A percentile compares a stretch with the other conserved stretches of the same genome.
Evolutionary conservation across 2,888 invertebrate species (phyloP).

Genomic region (Plutella xylostella): DNA sequence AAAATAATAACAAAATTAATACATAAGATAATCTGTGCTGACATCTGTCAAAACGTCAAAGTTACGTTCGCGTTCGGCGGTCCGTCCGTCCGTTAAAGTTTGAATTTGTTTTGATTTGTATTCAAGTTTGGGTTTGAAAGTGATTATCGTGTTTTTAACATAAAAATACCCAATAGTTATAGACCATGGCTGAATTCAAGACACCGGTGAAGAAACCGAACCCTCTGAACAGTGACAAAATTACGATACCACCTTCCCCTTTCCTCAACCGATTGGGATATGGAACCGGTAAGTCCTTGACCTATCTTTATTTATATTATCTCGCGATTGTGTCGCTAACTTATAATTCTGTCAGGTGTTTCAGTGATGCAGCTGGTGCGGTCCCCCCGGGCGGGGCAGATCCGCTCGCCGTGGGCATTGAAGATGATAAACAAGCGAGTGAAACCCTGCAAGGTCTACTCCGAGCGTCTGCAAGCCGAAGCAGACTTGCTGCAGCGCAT

Average conservation of each 20-base stretch:
- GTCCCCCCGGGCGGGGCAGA: slow-evolving; percentile 75
- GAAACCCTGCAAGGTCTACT: slow-evolving; percentile 50
- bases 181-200: slow-evolving; percentile 49
- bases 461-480: slow-evolving; percentile 75
- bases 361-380: slow-evolving; percentile 81
- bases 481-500: slow-evolving; percentile 76
- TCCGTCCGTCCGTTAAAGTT: no score
- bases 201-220: slow-evolving; percentile 51
- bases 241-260: slow-evolving; percentile 78
- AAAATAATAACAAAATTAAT: no score
- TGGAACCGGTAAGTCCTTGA: slow-evolving; percentile 73
- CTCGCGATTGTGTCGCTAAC: neutral
- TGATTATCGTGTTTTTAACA: no score
- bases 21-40: no score
- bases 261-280: slow-evolving; percentile 79
- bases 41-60: no score
- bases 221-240: slow-evolving; percentile 27
- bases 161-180: no score
- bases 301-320: neutral
- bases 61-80: no score
- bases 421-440: slow-evolving; percentile 75
- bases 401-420: slow-evolving; percentile 88
- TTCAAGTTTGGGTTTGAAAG: no score
- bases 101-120: no score
- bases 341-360: slow-evolving; percentile 68